Conservation (phyloP, 2,113 vertebrate genomes). For the Mionectes macconnelli region DNA sequence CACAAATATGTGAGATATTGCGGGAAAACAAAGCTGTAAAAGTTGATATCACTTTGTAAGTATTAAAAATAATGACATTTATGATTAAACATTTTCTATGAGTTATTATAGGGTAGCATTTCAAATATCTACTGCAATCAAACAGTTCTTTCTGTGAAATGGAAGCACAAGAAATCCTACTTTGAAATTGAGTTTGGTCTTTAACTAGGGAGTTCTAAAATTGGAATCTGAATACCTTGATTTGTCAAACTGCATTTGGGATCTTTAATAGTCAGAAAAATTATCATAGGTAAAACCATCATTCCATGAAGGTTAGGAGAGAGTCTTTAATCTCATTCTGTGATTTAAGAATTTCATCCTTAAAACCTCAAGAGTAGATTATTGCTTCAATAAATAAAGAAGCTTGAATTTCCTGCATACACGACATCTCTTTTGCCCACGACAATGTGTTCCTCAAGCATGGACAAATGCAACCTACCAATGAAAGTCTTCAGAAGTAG, state of each 20-base stretch:
- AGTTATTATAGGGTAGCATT: neutral
- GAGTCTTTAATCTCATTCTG: neutral
- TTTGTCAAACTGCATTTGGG: neutral
- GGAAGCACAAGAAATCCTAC: neutral
- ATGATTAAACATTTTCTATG: neutral
- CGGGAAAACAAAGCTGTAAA: neutral
- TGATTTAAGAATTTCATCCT: neutral
- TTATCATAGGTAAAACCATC: neutral
- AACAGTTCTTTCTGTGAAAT: neutral
- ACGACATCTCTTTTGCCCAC: neutral
- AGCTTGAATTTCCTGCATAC: neutral
- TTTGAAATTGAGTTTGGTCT: neutral
- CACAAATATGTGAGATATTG: neutral
- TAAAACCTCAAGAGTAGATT: neutral
- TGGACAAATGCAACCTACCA: neutral
- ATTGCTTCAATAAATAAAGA: neutral
- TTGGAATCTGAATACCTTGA: neutral
- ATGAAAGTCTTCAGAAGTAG: neutral
- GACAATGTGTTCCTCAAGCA: neutral
- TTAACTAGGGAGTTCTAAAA: neutral
- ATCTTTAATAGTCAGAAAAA: neutral
- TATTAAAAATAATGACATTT: neutral
- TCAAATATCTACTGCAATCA: neutral
- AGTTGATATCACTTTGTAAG: neutral
- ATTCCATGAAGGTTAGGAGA: neutral